Percentiles rank a stretch among this genome's conserved stretches.
Conservation (phyloP, 2,797 vertebrate species). For the Nannoperca obscura region DNA sequence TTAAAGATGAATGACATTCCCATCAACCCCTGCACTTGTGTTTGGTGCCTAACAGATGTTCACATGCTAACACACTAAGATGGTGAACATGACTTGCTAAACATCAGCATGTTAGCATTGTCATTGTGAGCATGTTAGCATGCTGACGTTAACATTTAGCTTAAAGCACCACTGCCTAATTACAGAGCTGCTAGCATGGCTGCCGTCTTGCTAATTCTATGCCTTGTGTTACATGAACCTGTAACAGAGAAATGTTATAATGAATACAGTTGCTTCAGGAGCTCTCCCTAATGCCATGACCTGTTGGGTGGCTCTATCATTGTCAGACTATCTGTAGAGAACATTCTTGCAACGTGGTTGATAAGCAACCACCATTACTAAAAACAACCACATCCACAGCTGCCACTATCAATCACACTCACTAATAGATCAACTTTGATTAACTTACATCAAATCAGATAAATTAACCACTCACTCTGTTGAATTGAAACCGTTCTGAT, state of each 20-base stretch:
- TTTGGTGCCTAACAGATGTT: neutral
- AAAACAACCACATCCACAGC: constrained; percentile 3
- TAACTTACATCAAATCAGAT: constrained; percentile 60
- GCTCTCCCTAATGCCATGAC: neutral
- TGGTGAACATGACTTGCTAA: neutral
- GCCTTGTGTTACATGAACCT: neutral
- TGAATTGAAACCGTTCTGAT: constrained; percentile 70
- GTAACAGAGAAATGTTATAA: neutral
- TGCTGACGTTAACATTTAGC: neutral
- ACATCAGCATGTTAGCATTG: neutral
- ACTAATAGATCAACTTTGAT: constrained; percentile 64
- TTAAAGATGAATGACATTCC: neutral
- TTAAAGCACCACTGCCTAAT: neutral
- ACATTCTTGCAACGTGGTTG: neutral
- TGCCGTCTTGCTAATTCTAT: neutral
- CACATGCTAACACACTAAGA: neutral
- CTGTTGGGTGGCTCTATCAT: neutral
- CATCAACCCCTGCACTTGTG: neutral
- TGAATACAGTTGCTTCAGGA: neutral
- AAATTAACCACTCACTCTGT: constrained; percentile 56
- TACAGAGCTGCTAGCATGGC: neutral
- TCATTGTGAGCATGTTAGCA: neutral
- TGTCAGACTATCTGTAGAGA: neutral
- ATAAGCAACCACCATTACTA: constrained; percentile 16
- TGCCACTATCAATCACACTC: constrained; percentile 33